Base-by-base conservation (phyloP, 2,797 vertebrate species). In the Sebastes nivosus region DNA sequence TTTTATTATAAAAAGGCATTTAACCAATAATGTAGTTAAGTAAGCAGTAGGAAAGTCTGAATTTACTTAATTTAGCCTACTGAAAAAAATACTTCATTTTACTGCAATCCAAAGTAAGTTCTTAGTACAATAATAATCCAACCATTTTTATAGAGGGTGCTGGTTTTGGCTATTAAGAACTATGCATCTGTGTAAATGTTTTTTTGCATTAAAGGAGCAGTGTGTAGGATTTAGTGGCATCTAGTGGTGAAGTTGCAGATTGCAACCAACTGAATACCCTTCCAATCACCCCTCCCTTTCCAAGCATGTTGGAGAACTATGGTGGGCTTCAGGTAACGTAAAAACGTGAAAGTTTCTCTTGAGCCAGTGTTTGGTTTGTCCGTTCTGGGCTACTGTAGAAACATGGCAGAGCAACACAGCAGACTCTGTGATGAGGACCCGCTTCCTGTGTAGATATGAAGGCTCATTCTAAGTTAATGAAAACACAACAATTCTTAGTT, bases 211-310 rank as follows among this genome's bases (percentile, higher is more conserved):
- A 42, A 42, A 42, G 38, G 38, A 42, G 38, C 38, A 42, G 38
- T 42, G 38, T 42, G 38, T 42, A 42, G 14, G 38, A 42, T 42
- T 42, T 42, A 42, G 38, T 42, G 38, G 14, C 38, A 42, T 42
- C 38, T 42, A 42, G 38, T 7, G 38, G 14, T 42, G 38, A 42
- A 42, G 38, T 42, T 42, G 38, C 38, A 42, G 38, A 42, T 42
- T 42, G 14, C 38, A 42, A 42, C 38, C 14, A 42, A 42, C 38
- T 42, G 38, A 42, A 42, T 42, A 42, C 38, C 0, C 38, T 2
- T 42, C 38, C 0, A 1, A 1, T 42, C 38, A 42, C 38, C 38
- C 14, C 0, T 42, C 2, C 0, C 38, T 42, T 42, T 42, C 38
- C 38, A 42, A 42, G 14, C 14, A 42, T 16, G 38, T 42, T 16